Percentiles rank a stretch among this genome's conserved stretches.
Evolutionary conservation across 2,113 vertebrate species (phyloP).

Genomic region (Eolophus roseicapilla): DNA sequence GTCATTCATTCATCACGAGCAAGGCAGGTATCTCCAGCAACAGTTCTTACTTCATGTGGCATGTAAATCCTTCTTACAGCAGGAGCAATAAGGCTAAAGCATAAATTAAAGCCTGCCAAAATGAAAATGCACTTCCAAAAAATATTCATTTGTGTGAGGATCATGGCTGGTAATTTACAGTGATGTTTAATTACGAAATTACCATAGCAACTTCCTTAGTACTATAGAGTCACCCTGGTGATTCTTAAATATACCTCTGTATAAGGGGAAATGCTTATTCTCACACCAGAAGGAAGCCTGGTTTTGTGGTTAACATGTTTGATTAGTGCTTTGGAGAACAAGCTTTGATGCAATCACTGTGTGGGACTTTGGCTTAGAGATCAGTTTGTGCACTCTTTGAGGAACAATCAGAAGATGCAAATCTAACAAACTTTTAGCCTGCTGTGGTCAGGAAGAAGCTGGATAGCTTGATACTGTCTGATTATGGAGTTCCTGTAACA

Average conservation of each 20-base stretch:
- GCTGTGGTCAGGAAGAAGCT: background rate
- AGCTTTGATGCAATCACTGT: background rate
- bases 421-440: background rate
- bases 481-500: background rate
- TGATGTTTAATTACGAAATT: constrained; percentile 50
- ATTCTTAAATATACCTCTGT: constrained; percentile 19
- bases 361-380: background rate
- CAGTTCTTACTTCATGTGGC: background rate
- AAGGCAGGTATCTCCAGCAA: background rate
- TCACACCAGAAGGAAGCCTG: background rate
- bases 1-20: rapidly evolving
- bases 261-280: background rate
- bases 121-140: background rate
- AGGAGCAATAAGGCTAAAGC: background rate
- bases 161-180: constrained; percentile 27
- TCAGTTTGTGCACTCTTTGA: background rate
- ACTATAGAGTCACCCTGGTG: constrained; percentile 46
- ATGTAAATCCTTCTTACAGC: background rate
- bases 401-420: background rate
- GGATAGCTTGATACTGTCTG: background rate
- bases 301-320: background rate
- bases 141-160: background rate
- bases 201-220: constrained; percentile 61
- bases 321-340: background rate
- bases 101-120: background rate